A percentile compares a stretch with the other conserved stretches of the same genome.
Conservation (phyloP, 2,113 vertebrate genomes). For the Lucifuga dentata region DNA sequence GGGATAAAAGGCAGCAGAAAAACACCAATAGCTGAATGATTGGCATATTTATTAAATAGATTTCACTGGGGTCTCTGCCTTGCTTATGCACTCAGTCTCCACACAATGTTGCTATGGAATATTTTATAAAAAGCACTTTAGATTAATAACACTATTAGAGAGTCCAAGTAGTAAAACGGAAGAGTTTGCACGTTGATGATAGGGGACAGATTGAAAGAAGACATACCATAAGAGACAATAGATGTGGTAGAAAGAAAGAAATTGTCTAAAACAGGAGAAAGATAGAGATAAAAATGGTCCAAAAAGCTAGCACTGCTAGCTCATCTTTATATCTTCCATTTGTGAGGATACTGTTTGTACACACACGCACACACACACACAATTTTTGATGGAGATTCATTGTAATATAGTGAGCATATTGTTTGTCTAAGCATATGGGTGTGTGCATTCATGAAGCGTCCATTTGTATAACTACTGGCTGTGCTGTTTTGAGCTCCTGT, state of each 20-base stretch:
- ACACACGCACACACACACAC: conserved; percentile 25
- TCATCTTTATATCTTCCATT: conserved; percentile 49
- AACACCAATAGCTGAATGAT: too few relatives aligned
- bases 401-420: conserved; percentile 38
- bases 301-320: conserved; percentile 64
- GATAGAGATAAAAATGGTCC: conserved; percentile 28
- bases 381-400: conserved; percentile 46
- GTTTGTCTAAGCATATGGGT: conserved; percentile 23
- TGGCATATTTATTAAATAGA: too few relatives aligned
- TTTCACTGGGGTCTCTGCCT: too few relatives aligned
- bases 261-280: conserved; percentile 19
- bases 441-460: conserved; percentile 25
- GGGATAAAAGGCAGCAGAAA: too few relatives aligned
- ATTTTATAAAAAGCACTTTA: too few relatives aligned
- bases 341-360: conserved; percentile 44
- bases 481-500: conserved; percentile 8
- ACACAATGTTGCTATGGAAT: too few relatives aligned
- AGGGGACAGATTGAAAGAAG: too few relatives aligned
- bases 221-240: too few relatives aligned
- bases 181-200: too few relatives aligned
- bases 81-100: too few relatives aligned
- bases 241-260: conserved; percentile 1
- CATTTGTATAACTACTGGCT: conserved; percentile 31
- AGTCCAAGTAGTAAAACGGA: too few relatives aligned
- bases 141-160: too few relatives aligned